Conservation (phyloP, 92 coral and sea anemone species). For the Palythoa grandis region DNA sequence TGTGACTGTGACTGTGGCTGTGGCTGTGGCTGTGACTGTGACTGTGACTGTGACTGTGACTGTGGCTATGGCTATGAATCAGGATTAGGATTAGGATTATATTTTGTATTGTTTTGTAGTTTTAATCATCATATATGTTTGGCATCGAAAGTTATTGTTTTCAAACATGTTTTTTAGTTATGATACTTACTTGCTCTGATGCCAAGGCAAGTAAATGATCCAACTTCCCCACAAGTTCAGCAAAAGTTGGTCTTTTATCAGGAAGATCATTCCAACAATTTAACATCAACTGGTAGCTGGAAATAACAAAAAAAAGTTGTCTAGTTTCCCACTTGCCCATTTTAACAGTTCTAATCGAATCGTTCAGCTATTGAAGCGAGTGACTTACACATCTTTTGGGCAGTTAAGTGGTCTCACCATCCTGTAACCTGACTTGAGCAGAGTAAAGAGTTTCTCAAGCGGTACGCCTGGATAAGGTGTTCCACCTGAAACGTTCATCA, state of each 20-base stretch:
- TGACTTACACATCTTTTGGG: constrained; percentile 87
- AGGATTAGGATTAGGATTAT: too few species aligned
- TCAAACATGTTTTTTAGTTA: not conserved
- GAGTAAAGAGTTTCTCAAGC: constrained; percentile 83
- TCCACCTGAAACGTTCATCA: constrained; percentile 67
- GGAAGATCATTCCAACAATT: constrained; percentile 91
- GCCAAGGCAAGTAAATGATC: constrained; percentile 75
- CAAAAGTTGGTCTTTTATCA: constrained; percentile 79
- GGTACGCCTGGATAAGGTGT: constrained; percentile 98
- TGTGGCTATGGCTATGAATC: too few species aligned
- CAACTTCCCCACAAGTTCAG: constrained; percentile 73
- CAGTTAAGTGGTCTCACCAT: constrained; percentile 95
- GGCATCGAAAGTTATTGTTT: not conserved
- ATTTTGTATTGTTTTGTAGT: too few species aligned
- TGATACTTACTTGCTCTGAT: constrained; percentile 75
- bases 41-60: too few species aligned
- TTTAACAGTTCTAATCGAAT: too few species aligned
- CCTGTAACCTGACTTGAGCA: constrained; percentile 90
- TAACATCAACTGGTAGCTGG: constrained; percentile 29
- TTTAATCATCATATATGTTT: not conserved
- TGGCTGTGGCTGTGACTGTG: too few species aligned
- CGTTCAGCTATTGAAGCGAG: too few species aligned
- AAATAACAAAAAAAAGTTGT: not conserved
- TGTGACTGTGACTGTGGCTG: too few species aligned
- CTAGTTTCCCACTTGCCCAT: too few species aligned